Evolutionary conservation across 2,113 vertebrate species (phyloP).

Genomic region (Tragelaphus strepsiceros): DNA sequence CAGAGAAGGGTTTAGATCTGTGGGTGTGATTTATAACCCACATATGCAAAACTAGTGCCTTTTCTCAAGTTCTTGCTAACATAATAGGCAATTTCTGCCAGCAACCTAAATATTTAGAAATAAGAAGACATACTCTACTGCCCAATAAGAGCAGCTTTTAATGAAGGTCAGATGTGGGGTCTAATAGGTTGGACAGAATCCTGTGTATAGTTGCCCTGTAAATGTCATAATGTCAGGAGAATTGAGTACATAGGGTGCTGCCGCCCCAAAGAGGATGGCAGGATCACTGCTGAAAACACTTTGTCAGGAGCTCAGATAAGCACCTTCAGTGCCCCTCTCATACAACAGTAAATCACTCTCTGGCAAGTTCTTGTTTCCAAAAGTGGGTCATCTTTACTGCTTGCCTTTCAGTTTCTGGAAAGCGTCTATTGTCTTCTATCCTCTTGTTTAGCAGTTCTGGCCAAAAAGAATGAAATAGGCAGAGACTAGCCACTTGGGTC

Average conservation of each 20-base stretch:
- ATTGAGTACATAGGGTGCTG: fast-evolving
- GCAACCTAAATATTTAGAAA: constrained; percentile 47
- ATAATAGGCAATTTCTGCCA: background rate
- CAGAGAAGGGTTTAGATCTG: background rate
- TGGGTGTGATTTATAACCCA: background rate
- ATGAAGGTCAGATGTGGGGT: background rate
- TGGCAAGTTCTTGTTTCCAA: constrained; percentile 30
- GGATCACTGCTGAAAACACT: background rate
- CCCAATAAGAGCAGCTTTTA: background rate
- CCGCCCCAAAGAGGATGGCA: background rate
- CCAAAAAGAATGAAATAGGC: background rate
- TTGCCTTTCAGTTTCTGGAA: constrained; percentile 6
- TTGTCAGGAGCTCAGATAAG: background rate
- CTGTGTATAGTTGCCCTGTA: background rate
- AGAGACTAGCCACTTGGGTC: background rate
- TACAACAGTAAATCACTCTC: background rate
- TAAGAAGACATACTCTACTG: background rate
- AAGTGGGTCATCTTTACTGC: constrained; percentile 57
- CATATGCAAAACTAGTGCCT: background rate
- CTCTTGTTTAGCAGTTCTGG: background rate
- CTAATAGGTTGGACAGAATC: background rate
- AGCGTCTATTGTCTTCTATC: constrained; percentile 21
- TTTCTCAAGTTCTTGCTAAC: background rate
- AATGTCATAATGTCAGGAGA: background rate
- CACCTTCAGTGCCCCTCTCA: background rate